phyloP scores from a whole-genome alignment of 2,113 vertebrate genomes.

The Mustela lutreola region DNA sequence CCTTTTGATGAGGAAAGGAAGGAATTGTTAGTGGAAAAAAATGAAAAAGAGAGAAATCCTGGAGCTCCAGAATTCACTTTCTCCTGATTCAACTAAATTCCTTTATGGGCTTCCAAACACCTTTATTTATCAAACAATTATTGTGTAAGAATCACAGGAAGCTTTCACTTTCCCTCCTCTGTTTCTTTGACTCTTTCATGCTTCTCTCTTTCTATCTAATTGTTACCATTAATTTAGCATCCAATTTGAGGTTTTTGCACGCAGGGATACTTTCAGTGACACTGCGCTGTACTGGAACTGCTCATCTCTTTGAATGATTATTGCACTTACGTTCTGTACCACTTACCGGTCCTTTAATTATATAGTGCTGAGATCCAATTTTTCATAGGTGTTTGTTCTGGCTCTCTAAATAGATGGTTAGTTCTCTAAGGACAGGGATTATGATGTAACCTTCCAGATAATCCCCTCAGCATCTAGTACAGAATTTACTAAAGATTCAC shows the following conservation, averaged over 20 bases:
- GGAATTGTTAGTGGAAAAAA: neutral
- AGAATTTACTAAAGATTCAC: constrained; percentile 40
- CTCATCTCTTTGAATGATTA: neutral
- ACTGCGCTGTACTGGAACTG: neutral
- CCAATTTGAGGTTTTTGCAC: neutral
- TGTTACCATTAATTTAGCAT: neutral
- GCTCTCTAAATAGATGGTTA: constrained; percentile 11
- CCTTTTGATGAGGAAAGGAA: constrained; percentile 6
- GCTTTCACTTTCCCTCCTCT: neutral
- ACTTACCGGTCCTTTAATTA: neutral
- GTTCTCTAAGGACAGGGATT: neutral
- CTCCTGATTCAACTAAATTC: neutral
- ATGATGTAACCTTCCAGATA: neutral
- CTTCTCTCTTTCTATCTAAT: neutral
- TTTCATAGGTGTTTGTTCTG: constrained; percentile 45
- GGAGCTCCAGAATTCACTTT: neutral
- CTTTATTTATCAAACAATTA: constrained; percentile 15
- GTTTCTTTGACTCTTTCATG: neutral
- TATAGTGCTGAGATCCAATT: neutral
- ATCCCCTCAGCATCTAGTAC: neutral
- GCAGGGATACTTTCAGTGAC: neutral
- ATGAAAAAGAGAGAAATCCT: neutral
- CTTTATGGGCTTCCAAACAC: neutral
- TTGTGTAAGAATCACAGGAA: neutral
- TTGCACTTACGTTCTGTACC: neutral